Evolutionary conservation across 1,140 invertebrate genomes (phyloP).

Genomic region (Drosophila suzukii): DNA sequence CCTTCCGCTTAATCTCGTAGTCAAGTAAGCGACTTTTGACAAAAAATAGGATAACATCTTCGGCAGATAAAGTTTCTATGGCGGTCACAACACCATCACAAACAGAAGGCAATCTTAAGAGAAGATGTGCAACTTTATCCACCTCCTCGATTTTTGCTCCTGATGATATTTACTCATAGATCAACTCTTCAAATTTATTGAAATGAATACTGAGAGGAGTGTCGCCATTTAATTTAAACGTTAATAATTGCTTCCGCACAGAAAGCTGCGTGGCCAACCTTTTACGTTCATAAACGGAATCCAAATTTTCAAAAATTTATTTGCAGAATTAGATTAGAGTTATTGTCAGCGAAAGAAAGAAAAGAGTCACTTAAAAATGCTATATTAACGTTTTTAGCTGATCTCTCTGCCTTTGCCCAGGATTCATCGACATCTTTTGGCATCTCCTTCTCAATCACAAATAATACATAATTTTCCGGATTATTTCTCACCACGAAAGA

Average conservation of each 20-base stretch:
- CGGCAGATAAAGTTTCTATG: constrained; percentile 5
- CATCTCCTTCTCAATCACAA: too few relatives aligned
- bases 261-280: constrained; percentile 81
- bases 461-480: too few relatives aligned
- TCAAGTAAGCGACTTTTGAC: background rate
- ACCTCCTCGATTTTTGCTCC: too few relatives aligned
- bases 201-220: too few relatives aligned
- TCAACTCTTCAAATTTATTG: too few relatives aligned
- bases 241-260: too few relatives aligned
- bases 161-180: too few relatives aligned
- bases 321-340: constrained; percentile 63
- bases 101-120: constrained; percentile 1
- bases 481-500: background rate
- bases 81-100: constrained; percentile 9
- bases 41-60: background rate
- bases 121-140: too few relatives aligned
- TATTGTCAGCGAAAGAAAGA: constrained; percentile 69
- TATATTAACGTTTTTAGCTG: constrained; percentile 62
- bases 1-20: background rate
- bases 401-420: too few relatives aligned
- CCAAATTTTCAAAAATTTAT: constrained; percentile 77
- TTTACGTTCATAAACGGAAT: constrained; percentile 82
- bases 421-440: too few relatives aligned
- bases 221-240: too few relatives aligned
- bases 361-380: constrained; percentile 80